A percentile compares a stretch with the other conserved stretches of the same genome.
Evolutionary conservation across 2,888 invertebrate species (phyloP).

Genomic region (Dioctria linearis): DNA sequence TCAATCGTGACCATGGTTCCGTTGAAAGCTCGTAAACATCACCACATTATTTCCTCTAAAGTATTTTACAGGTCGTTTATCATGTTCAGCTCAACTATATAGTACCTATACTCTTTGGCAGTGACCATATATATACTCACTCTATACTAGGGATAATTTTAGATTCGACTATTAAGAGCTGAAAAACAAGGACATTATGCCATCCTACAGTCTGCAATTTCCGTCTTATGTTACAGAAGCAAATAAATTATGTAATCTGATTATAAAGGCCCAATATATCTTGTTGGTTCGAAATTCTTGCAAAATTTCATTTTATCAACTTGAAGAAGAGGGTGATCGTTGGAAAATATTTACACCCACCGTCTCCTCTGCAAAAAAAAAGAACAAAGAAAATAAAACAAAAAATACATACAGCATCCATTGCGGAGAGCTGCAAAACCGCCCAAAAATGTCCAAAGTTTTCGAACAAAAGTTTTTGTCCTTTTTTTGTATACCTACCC

Average conservation of each 20-base stretch:
- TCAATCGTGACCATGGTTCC: too few species aligned
- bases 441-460: constrained; percentile 7
- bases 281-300: neutral
- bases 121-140: too few species aligned
- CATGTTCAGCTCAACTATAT: too few species aligned
- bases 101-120: too few species aligned
- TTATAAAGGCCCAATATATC: constrained; percentile 31
- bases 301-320: neutral
- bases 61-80: too few species aligned
- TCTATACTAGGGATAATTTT: too few species aligned
- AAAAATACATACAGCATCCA: constrained; percentile 4
- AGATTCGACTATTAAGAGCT: too few species aligned
- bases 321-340: constrained; percentile 3
- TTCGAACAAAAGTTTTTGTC: constrained; percentile 33
- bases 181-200: neutral
- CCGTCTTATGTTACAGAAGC: constrained; percentile 1
- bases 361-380: too few species aligned
- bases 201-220: constrained; percentile 8
- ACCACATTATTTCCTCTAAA: too few species aligned
- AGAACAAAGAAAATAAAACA: too few species aligned
- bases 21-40: too few species aligned
- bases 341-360: constrained; percentile 14
- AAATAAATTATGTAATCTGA: constrained; percentile 39
- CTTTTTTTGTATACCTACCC: neutral
- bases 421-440: neutral